These are phyloP conservation scores for Eublepharis macularius DNA, from an alignment of 2,113 vertebrate genomes.

Conservation along the genomic window DNA sequence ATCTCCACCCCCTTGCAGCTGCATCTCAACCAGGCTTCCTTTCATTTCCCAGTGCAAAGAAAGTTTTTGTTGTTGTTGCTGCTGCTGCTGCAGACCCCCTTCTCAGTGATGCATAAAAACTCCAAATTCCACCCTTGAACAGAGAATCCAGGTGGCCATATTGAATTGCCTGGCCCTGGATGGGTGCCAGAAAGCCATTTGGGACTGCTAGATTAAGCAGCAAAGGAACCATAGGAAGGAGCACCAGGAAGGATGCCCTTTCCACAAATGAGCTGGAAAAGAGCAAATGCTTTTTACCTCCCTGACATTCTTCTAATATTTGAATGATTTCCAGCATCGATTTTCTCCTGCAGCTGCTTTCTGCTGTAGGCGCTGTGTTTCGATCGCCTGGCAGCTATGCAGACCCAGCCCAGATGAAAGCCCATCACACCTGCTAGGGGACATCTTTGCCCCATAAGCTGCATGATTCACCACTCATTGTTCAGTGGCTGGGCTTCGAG, in stretches of 20 bases:
- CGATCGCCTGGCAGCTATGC: not conserved
- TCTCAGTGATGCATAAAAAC: constrained; percentile 13
- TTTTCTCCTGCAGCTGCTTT: constrained; percentile 44
- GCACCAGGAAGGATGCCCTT: constrained; percentile 51
- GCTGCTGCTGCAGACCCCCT: constrained; percentile 2
- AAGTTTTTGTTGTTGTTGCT: not conserved
- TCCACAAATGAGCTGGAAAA: constrained; percentile 45
- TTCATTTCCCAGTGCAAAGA: constrained; percentile 42
- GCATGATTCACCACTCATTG: not conserved
- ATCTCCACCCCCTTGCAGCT: constrained; percentile 13
- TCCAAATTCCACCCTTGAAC: constrained; percentile 20
- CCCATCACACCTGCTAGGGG: not conserved
- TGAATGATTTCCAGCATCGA: constrained; percentile 21
- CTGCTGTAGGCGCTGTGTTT: not conserved
- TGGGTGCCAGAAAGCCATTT: constrained; percentile 37
- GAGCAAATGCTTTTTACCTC: constrained; percentile 43
- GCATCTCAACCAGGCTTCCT: not conserved
- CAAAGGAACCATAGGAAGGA: constrained; percentile 8
- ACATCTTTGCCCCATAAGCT: constrained; percentile 8
- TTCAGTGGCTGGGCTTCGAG: not conserved
- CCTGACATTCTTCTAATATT: constrained; percentile 52
- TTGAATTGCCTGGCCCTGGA: constrained; percentile 31
- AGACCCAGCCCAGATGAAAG: constrained; percentile 10
- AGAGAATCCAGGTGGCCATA: constrained; percentile 28
- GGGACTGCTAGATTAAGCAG: constrained; percentile 18